These are phyloP conservation scores for Vipera ursinii DNA, from an alignment of 2,797 vertebrate species.

Conservation along the genomic window DNA sequence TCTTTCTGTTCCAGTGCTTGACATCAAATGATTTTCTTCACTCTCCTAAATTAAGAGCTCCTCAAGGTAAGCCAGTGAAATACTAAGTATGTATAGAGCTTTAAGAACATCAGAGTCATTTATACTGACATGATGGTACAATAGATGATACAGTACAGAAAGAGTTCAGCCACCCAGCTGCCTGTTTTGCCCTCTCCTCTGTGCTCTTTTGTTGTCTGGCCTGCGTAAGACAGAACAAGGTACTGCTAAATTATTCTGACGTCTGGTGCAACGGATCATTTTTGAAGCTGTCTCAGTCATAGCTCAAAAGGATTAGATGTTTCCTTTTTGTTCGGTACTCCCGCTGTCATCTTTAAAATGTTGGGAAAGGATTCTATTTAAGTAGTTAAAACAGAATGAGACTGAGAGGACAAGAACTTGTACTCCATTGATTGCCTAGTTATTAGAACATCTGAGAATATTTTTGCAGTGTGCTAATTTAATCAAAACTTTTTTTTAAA, in stretches of 20 bases:
- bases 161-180: too few relatives aligned
- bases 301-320: not conserved
- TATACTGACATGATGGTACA: not conserved
- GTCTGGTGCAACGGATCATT: not conserved
- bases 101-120: not conserved
- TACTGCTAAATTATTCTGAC: not conserved
- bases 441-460: not conserved
- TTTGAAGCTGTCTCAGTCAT: not conserved
- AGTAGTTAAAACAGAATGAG: not conserved
- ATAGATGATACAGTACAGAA: not conserved
- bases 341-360: not conserved
- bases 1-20: slow-evolving; percentile 56
- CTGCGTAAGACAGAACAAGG: not conserved
- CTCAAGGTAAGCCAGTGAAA: slow-evolving; percentile 51
- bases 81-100: not conserved
- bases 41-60: slow-evolving; percentile 58
- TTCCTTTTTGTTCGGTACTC: not conserved
- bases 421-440: not conserved
- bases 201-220: not conserved
- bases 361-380: not conserved
- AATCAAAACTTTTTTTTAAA: not conserved
- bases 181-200: not conserved
- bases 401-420: not conserved
- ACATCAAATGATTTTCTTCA: slow-evolving; percentile 71
- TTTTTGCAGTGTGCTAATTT: not conserved